These are phyloP conservation scores for Chymomyza procnemis DNA, from an alignment of 2,888 invertebrate genomes.

Conservation along the genomic window DNA sequence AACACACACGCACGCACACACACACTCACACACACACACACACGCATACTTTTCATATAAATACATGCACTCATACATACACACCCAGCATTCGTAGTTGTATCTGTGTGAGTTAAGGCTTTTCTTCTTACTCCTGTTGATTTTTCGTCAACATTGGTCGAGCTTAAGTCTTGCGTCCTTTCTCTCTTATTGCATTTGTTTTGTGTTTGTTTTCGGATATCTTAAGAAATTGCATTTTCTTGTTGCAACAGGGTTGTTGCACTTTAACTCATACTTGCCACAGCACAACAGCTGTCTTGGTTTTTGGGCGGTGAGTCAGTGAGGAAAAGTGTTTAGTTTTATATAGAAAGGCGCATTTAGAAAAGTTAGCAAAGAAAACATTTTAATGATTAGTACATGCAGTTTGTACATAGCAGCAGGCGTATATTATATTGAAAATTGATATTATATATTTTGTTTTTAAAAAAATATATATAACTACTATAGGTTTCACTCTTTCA, in stretches of 20 bases:
- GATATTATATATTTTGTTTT: too few species aligned
- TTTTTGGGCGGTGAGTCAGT: too few species aligned
- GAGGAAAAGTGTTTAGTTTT: slow-evolving; percentile 11
- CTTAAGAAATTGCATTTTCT: slow-evolving; percentile 68
- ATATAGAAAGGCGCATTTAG: slow-evolving; percentile 60
- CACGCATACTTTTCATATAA: not conserved
- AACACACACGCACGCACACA: slow-evolving; percentile 2
- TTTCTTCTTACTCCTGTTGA: not conserved
- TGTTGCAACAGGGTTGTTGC: slow-evolving; percentile 33
- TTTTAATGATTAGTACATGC: too few species aligned
- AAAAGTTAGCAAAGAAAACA: slow-evolving; percentile 15
- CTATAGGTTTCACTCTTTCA: too few species aligned
- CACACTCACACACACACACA: slow-evolving; percentile 1
- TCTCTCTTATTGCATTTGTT: not conserved
- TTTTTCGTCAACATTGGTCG: not conserved
- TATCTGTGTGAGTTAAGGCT: slow-evolving; percentile 2
- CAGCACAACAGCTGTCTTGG: not conserved
- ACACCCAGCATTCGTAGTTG: slow-evolving; percentile 11
- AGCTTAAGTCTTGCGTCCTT: not conserved
- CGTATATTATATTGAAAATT: too few species aligned
- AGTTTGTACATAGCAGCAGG: too few species aligned
- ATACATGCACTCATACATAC: slow-evolving; percentile 14
- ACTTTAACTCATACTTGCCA: not conserved
- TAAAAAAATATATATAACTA: too few species aligned
- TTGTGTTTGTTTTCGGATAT: slow-evolving; percentile 41